Conservation (phyloP, 2,113 vertebrate genomes). For the Atractosteus spatula region DNA sequence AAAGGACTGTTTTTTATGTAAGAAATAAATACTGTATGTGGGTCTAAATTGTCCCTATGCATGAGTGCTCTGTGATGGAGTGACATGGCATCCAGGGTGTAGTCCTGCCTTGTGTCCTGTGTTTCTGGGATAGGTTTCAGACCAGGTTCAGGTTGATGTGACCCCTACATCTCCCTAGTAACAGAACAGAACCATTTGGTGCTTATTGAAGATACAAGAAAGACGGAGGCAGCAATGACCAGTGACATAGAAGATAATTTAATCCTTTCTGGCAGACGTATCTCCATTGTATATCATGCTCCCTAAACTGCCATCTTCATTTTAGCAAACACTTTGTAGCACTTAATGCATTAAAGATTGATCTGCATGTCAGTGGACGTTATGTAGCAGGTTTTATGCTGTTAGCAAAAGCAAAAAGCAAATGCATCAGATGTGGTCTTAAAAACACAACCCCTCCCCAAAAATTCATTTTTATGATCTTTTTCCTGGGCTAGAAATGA, state of each 20-base stretch:
- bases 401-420: constrained; percentile 3
- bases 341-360: constrained; percentile 34
- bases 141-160: not conserved
- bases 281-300: not conserved
- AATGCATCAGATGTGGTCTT: not conserved
- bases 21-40: too few species aligned
- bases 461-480: not conserved
- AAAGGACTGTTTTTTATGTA: too few species aligned
- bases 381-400: constrained; percentile 12
- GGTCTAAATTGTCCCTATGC: too few species aligned
- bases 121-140: too few species aligned
- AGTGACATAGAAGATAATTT: constrained; percentile 29
- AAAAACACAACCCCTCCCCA: not conserved
- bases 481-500: not conserved
- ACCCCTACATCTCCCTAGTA: too few species aligned
- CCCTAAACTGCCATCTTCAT: constrained; percentile 1
- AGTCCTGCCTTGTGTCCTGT: too few species aligned
- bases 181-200: not conserved
- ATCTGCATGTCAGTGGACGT: constrained; percentile 21
- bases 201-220: not conserved
- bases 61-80: too few species aligned
- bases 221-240: not conserved
- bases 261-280: constrained; percentile 13
- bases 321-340: constrained; percentile 23
- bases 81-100: too few species aligned